Evolutionary conservation across 2,113 vertebrate species (phyloP).

Genomic region (Fulmarus glacialis): DNA sequence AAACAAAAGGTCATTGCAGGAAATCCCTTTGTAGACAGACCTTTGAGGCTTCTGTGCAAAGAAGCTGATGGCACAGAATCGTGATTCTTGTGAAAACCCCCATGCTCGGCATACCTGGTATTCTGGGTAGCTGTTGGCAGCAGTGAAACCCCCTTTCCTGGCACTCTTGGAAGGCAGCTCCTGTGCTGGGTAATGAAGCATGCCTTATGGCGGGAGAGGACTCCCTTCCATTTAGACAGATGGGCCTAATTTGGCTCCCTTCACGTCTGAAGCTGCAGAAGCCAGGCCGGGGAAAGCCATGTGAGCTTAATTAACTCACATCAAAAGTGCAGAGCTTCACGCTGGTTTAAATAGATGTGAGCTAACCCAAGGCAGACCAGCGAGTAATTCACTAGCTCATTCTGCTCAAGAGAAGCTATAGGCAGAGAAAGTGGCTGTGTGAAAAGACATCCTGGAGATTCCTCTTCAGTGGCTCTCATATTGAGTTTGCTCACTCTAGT

Average conservation of each 20-base stretch:
- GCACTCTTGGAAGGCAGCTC: constrained; percentile 13
- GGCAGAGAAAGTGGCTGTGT: not conserved
- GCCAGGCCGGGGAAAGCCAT: constrained; percentile 6
- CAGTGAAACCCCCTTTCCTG: not conserved
- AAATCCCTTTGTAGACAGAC: not conserved
- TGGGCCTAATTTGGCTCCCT: constrained; percentile 69
- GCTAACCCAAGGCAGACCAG: constrained; percentile 38
- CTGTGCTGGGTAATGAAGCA: constrained; percentile 19
- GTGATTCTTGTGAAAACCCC: not conserved
- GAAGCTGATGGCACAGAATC: not conserved
- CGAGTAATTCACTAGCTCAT: not conserved
- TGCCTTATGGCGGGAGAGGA: not conserved
- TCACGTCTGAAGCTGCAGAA: constrained; percentile 34
- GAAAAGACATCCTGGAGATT: not conserved
- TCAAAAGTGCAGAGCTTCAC: constrained; percentile 61
- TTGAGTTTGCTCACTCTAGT: not conserved
- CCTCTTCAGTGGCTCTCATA: not conserved
- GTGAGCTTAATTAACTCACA: constrained; percentile 72
- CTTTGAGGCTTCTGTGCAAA: not conserved
- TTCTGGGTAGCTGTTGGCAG: not conserved
- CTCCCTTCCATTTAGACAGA: constrained; percentile 65
- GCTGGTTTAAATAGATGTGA: constrained; percentile 57
- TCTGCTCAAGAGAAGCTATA: not conserved
- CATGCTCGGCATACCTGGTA: not conserved
- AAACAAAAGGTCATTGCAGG: not conserved